phyloP scores from a whole-genome alignment of 2,888 invertebrate species.

The Protophormia terraenovae region DNA sequence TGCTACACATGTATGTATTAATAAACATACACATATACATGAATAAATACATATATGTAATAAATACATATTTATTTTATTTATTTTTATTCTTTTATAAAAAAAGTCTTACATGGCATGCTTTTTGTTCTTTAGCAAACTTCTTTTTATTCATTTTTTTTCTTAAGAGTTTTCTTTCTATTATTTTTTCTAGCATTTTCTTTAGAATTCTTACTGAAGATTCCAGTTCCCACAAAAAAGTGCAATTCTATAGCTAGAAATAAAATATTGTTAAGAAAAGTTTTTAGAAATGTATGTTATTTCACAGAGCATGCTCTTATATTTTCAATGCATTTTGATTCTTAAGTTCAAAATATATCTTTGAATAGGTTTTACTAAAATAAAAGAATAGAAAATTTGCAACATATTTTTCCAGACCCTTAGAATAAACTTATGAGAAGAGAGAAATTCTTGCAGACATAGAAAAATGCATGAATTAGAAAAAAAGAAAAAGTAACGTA shows the following conservation, averaged over 20 bases:
- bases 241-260: too few relatives aligned
- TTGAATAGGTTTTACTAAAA: not conserved
- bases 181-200: too few relatives aligned
- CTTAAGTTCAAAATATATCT: not conserved
- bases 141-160: not conserved
- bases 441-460: too few relatives aligned
- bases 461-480: too few relatives aligned
- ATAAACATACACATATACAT: not conserved
- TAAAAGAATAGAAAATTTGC: not conserved
- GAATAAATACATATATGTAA: not conserved
- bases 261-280: not conserved
- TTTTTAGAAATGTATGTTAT: not conserved
- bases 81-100: not conserved
- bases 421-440: too few relatives aligned
- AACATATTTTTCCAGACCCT: not conserved
- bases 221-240: not conserved
- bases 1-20: too few relatives aligned
- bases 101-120: not conserved
- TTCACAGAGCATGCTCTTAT: not conserved
- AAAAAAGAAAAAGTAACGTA: too few relatives aligned
- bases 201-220: not conserved
- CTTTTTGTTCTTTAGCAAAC: not conserved
- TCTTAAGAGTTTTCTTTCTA: not conserved
- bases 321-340: not conserved
- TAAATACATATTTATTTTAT: not conserved